Conservation (phyloP, 2,797 vertebrate genomes). For the Tarsius wallacei region DNA sequence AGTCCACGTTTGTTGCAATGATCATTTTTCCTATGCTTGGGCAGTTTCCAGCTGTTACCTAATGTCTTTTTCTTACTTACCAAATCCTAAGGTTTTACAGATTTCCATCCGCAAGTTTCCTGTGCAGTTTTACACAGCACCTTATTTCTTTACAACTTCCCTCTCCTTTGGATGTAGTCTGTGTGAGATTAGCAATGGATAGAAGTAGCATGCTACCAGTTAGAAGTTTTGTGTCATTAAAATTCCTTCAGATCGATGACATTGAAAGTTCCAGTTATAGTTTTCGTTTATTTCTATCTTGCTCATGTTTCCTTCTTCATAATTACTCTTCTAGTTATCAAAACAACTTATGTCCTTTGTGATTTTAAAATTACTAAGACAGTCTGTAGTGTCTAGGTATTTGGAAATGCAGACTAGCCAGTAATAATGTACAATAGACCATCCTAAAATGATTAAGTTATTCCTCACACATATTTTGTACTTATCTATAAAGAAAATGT, state of each 20-base stretch:
- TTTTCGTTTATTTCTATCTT: slow-evolving; percentile 22
- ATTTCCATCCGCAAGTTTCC: background rate
- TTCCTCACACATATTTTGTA: background rate
- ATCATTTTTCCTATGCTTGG: background rate
- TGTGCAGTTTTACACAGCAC: background rate
- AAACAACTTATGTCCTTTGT: background rate
- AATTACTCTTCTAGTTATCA: background rate
- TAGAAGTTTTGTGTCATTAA: background rate
- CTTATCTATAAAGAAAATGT: slow-evolving; percentile 16
- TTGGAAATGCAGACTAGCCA: background rate
- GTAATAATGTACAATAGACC: background rate
- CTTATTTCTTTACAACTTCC: background rate
- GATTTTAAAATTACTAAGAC: background rate
- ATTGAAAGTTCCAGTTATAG: background rate
- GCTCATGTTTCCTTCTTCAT: background rate
- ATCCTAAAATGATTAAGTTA: background rate
- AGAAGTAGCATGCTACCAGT: background rate
- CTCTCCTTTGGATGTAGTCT: background rate
- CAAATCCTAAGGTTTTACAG: background rate
- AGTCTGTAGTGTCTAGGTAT: background rate
- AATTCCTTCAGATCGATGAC: background rate
- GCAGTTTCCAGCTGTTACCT: background rate
- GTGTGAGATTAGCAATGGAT: background rate
- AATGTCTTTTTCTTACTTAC: background rate
- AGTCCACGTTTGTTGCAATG: background rate